Percentiles rank a stretch among this genome's conserved stretches.
These are phyloP conservation scores for Cuniculus paca DNA, from an alignment of 2,797 vertebrate genomes.

Conservation along the genomic window DNA sequence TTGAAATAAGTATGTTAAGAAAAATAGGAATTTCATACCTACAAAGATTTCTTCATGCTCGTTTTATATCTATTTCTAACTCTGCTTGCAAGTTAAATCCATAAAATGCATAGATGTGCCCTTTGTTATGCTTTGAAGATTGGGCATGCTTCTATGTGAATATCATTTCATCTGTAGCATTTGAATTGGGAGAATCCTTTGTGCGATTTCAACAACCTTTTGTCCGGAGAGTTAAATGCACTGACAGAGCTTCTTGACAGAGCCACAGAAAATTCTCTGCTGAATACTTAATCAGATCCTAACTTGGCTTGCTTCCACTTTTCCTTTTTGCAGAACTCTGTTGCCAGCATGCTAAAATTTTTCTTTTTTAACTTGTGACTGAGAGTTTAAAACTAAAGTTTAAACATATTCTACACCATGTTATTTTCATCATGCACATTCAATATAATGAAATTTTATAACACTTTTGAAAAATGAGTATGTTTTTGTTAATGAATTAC, in stretches of 20 bases:
- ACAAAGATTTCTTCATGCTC: slow-evolving; percentile 65
- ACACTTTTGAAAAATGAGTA: slow-evolving; percentile 12
- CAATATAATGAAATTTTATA: slow-evolving; percentile 46
- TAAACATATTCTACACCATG: neutral
- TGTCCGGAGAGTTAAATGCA: slow-evolving; percentile 74
- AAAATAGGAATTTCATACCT: slow-evolving; percentile 56
- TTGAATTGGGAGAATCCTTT: slow-evolving; percentile 77
- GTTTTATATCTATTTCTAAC: slow-evolving; percentile 59
- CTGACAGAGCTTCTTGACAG: slow-evolving; percentile 77
- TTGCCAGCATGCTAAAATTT: slow-evolving; percentile 8
- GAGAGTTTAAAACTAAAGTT: slow-evolving; percentile 55
- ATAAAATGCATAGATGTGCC: slow-evolving; percentile 60
- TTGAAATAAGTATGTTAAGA: slow-evolving; percentile 65
- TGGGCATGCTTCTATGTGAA: slow-evolving; percentile 68
- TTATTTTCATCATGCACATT: slow-evolving; percentile 29
- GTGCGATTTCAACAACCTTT: slow-evolving; percentile 81
- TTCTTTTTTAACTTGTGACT: slow-evolving; percentile 53
- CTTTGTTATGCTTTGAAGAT: slow-evolving; percentile 67
- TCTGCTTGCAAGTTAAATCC: slow-evolving; percentile 58
- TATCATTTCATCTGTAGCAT: slow-evolving; percentile 75
- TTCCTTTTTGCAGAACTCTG: slow-evolving; percentile 56
- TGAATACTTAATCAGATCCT: slow-evolving; percentile 79
- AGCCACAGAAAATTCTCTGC: slow-evolving; percentile 74
- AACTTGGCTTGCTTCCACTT: slow-evolving; percentile 68
- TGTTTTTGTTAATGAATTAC: slow-evolving; percentile 16